A percentile compares a stretch with the other conserved stretches of the same genome.
Conservation (phyloP, 2,797 vertebrate genomes). For the Lutra lutra region DNA sequence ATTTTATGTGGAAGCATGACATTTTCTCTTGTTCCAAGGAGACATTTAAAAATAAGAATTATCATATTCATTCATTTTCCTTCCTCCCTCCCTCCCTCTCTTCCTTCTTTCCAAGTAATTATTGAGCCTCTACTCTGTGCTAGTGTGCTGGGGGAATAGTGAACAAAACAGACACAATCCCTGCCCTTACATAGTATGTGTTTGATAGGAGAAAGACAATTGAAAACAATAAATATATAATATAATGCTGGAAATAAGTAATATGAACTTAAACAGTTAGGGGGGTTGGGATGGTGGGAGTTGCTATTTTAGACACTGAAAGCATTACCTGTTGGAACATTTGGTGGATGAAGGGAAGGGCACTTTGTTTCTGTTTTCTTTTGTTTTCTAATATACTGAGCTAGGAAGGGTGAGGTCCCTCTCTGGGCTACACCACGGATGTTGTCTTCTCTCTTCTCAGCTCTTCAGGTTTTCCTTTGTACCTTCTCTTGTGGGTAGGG, state of each 20-base stretch:
- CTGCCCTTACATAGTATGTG: neutral
- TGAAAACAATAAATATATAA: neutral
- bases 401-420: neutral
- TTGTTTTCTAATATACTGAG: neutral
- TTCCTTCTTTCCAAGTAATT: neutral
- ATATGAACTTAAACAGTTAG: neutral
- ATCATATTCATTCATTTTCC: neutral
- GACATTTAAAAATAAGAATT: neutral
- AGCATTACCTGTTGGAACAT: neutral
- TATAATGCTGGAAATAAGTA: neutral
- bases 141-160: neutral
- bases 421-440: neutral
- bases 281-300: rapidly evolving
- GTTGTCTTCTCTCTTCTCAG: neutral
- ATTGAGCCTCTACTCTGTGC: neutral
- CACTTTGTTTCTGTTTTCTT: neutral
- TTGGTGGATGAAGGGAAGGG: neutral
- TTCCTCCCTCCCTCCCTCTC: rapidly evolving
- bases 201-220: neutral
- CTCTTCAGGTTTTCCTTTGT: neutral
- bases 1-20: slow-evolving; percentile 8
- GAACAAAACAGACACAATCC: neutral
- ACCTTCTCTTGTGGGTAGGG: neutral
- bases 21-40: slow-evolving; percentile 25
- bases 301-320: neutral